Conservation (phyloP, 2,113 vertebrate species). For the Indicator indicator region DNA sequence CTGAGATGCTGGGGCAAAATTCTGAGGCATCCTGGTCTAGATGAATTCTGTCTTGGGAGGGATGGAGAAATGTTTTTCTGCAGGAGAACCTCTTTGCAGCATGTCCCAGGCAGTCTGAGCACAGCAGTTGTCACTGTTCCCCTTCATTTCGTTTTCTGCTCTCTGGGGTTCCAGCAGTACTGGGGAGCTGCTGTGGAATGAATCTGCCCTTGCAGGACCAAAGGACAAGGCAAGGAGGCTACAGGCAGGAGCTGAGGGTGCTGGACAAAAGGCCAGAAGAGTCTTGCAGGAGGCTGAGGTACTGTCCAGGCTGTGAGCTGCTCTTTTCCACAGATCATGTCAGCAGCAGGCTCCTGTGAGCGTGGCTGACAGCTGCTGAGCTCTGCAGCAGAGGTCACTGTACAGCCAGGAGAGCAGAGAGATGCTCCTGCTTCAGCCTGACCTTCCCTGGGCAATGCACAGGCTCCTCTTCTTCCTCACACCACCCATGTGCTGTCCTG, state of each 20-base stretch:
- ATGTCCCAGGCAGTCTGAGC: fast-evolving
- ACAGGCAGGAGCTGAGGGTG: fast-evolving
- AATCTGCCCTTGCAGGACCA: not conserved
- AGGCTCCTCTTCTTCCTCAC: not conserved
- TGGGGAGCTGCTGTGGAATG: fast-evolving
- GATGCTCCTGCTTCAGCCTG: not conserved
- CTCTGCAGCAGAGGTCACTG: constrained; percentile 38
- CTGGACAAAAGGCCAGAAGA: not conserved
- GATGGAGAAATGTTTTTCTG: not conserved
- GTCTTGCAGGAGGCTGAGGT: not conserved
- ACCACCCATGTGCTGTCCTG: fast-evolving
- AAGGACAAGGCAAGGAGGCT: not conserved
- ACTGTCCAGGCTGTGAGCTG: not conserved
- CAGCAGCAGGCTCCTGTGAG: not conserved
- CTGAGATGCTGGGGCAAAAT: not conserved
- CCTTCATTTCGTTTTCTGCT: not conserved
- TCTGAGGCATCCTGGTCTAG: not conserved
- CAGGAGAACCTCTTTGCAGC: not conserved
- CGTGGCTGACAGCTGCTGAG: not conserved
- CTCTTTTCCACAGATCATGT: too few species aligned
- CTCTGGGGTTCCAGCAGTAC: not conserved
- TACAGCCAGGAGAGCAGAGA: not conserved
- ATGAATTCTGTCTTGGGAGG: not conserved
- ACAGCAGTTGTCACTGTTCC: fast-evolving
- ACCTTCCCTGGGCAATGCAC: not conserved